Evolutionary conservation across 2,888 invertebrate species (phyloP).

Genomic region (Chromoteleia sp.): DNA sequence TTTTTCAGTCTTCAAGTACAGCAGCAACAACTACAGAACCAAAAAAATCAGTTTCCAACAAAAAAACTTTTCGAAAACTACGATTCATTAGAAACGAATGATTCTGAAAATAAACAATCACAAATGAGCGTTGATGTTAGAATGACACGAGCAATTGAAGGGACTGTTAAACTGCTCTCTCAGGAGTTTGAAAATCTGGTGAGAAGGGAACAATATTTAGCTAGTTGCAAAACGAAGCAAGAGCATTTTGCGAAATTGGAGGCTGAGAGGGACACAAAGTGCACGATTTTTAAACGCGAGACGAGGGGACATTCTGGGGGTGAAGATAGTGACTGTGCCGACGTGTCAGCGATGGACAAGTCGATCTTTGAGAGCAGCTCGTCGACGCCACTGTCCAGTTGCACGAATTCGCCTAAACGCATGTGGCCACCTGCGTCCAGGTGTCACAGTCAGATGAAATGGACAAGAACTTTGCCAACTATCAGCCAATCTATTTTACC

Average conservation of each 20-base stretch:
- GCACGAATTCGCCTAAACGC: conserved; percentile 88
- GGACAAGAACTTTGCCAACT: conserved; percentile 85
- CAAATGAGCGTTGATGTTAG: conserved; percentile 74
- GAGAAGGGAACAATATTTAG: conserved; percentile 78
- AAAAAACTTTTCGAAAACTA: conserved; percentile 76
- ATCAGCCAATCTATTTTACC: conserved; percentile 83
- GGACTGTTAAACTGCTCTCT: conserved; percentile 81
- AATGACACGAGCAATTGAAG: conserved; percentile 81
- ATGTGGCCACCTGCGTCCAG: conserved; percentile 84
- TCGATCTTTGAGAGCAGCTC: conserved; percentile 84
- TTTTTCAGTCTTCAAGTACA: conserved; percentile 73
- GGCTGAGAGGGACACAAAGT: conserved; percentile 77
- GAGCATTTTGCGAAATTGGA: conserved; percentile 78
- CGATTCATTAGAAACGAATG: conserved; percentile 78
- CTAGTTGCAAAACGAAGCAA: conserved; percentile 73
- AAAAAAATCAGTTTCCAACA: conserved; percentile 76
- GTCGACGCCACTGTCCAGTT: conserved; percentile 88
- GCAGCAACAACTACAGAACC: conserved; percentile 44
- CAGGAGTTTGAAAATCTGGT: conserved; percentile 82
- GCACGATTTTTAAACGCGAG: conserved; percentile 81
- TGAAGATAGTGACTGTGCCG: conserved; percentile 86
- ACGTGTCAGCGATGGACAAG: conserved; percentile 78
- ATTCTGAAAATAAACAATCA: conserved; percentile 43
- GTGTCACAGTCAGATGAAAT: conserved; percentile 83
- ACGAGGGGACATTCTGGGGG: conserved; percentile 87